These are phyloP conservation scores for Notarius quadriscutis DNA, from an alignment of 2,113 vertebrate genomes.

Conservation along the genomic window DNA sequence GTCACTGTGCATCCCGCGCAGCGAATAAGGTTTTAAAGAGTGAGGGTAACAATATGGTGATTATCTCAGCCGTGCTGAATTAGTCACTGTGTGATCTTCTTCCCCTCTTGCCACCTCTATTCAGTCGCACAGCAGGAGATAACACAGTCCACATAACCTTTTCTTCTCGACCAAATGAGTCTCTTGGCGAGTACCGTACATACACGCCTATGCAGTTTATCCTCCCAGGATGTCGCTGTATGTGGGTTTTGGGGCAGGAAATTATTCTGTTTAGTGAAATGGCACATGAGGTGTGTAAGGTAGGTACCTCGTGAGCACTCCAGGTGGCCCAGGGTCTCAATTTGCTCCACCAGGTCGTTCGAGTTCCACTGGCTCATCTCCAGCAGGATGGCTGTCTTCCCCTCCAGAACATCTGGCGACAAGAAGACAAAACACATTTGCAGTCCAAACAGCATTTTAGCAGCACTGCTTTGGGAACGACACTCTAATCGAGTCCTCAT, in stretches of 20 bases:
- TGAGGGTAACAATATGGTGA: slow-evolving; percentile 30
- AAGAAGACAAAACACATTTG: slow-evolving; percentile 26
- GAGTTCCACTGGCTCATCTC: slow-evolving; percentile 99
- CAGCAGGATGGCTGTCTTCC: slow-evolving; percentile 90
- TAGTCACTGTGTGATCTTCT: slow-evolving; percentile 39
- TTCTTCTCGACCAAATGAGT: neutral
- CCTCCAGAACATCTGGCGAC: slow-evolving; percentile 86
- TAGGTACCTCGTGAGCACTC: slow-evolving; percentile 83
- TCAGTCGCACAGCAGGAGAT: neutral
- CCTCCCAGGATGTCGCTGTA: neutral
- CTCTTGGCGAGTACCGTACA: neutral
- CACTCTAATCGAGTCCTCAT: neutral
- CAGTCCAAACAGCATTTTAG: slow-evolving; percentile 6
- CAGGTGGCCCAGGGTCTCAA: slow-evolving; percentile 91
- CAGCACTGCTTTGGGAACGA: neutral
- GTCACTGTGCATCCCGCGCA: neutral
- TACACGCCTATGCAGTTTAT: neutral
- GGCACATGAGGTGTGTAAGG: neutral
- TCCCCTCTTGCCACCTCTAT: neutral
- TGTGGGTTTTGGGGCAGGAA: neutral
- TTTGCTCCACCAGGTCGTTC: slow-evolving; percentile 97
- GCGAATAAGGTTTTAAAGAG: slow-evolving; percentile 37
- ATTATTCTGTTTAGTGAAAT: too few species aligned
- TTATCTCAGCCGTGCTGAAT: slow-evolving; percentile 35
- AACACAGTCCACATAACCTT: neutral